Conservation (phyloP, 2,113 vertebrate species). For the Diphyllodes magnificus region DNA sequence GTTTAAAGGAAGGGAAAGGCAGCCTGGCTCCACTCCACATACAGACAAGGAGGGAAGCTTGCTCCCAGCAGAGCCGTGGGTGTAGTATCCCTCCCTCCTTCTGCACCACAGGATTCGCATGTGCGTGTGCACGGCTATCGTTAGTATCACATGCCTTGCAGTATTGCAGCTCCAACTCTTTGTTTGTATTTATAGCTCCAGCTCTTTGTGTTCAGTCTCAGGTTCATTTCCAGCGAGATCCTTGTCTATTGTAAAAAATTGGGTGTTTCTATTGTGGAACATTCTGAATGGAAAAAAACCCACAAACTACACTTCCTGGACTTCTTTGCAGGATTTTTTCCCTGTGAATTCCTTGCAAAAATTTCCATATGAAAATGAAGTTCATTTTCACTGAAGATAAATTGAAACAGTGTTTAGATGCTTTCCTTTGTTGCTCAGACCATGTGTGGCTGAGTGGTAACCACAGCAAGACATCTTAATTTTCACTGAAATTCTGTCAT, state of each 20-base stretch:
- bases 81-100: not conserved
- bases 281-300: not conserved
- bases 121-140: accelerated
- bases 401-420: not conserved
- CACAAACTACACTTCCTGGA: not conserved
- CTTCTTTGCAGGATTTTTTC: not conserved
- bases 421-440: not conserved
- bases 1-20: not conserved
- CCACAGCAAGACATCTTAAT: not conserved
- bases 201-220: not conserved
- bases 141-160: not conserved
- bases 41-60: not conserved
- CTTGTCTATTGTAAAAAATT: not conserved
- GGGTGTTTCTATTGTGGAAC: not conserved
- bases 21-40: accelerated
- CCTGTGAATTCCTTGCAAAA: not conserved
- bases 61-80: not conserved
- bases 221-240: not conserved
- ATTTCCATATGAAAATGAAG: not conserved
- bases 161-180: not conserved
- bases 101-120: not conserved
- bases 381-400: not conserved
- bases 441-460: accelerated
- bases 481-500: not conserved
- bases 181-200: not conserved